A percentile compares a stretch with the other conserved stretches of the same genome.
These are phyloP conservation scores for Hemicentrotus pulcherrimus DNA, from an alignment of 35 echinoderm and acorn worm genomes.

Conservation along the genomic window DNA sequence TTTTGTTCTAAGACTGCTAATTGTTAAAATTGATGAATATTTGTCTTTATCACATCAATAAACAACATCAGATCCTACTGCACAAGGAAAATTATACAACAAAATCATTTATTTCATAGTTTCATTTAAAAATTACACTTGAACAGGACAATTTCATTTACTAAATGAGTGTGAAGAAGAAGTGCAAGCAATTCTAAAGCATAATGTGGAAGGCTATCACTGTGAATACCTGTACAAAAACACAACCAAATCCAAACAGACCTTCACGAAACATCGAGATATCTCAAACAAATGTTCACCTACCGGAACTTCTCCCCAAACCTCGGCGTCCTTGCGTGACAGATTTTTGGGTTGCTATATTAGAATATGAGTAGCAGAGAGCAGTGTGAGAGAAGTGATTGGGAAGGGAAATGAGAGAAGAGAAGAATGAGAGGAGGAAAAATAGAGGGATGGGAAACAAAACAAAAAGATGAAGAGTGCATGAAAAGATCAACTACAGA, in stretches of 20 bases:
- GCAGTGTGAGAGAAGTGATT: constrained; percentile 39
- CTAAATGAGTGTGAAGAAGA: background rate
- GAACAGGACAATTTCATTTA: background rate
- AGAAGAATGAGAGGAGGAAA: background rate
- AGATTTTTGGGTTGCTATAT: constrained; percentile 62
- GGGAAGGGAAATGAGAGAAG: constrained; percentile 28
- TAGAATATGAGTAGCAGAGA: constrained; percentile 5
- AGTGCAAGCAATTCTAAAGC: background rate
- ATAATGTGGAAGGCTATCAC: background rate
- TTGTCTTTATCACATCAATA: no score
- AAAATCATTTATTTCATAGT: background rate
- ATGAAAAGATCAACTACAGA: background rate
- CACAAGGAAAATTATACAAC: background rate
- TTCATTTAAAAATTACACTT: background rate
- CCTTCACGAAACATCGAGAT: background rate
- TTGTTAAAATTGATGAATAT: no score
- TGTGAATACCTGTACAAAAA: background rate
- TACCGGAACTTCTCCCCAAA: constrained; percentile 99
- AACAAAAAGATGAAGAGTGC: background rate
- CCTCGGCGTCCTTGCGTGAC: constrained; percentile 87
- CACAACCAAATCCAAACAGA: background rate
- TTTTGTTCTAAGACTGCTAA: no score
- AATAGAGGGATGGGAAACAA: background rate
- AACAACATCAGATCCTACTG: no score
- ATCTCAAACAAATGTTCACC: constrained; percentile 35